Evolutionary conservation across 2,113 vertebrate species (phyloP), one percentile per base, ranked within the genome.

Genomic region (Zapus hudsonius): DNA sequence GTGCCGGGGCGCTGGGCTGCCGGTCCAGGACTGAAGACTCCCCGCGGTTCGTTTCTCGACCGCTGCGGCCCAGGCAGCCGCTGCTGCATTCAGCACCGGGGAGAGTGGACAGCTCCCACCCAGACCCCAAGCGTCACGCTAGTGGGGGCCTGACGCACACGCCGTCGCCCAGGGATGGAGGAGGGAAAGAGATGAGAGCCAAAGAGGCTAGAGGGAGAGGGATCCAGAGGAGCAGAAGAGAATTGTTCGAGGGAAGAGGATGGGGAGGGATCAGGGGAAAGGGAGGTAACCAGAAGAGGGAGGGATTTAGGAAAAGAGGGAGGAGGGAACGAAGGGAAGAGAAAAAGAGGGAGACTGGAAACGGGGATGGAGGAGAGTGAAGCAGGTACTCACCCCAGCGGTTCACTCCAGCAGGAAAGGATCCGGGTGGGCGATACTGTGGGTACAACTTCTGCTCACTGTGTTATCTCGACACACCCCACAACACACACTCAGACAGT

Each of bases 71-170:
- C 52, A 67, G 52, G 85, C 86, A 38, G 93, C 86, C 3, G 83
- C 89, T 13, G 89, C 95, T 81, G 94, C 84, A 63, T 97, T 97
- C 97, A 97, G 97, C 95, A 97, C 97, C 95, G 22, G 55, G 82
- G 90, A 55, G 55, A 88, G 93, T 93, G 97, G 96, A 97, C 96
- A 97, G 97, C 95, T 97, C 96, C 96, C 96, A 90, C 88, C 93
- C 96, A 87, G 95, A 61, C 89, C 92, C 66, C 1, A 90, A 59
- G 94, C 94, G 92, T 95, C 96, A 95, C 92, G 95, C 88, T 31
- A 17, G 90, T 81, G 86, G 95, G 94, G 92, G 91, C 90, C 92
- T 96, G 96, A 95, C 95, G 96, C 94, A 90, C 92, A 94, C 69
- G 95, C 92, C 79, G 74, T 72, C 16, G 89, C 52, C 52, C 52